Conservation (phyloP, 2,113 vertebrate genomes). For the Acrocephalus arundinaceus region DNA sequence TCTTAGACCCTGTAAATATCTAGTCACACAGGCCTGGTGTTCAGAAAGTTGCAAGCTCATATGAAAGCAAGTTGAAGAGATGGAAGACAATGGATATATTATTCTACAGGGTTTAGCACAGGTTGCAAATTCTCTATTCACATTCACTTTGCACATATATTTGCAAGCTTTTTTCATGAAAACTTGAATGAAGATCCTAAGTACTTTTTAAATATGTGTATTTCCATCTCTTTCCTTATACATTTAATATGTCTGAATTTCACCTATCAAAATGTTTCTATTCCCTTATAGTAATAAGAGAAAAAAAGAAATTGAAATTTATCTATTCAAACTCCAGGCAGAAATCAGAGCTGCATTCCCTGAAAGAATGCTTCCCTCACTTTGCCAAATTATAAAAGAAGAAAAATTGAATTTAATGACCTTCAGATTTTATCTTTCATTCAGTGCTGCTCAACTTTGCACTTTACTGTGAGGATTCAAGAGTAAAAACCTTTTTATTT, state of each 20-base stretch:
- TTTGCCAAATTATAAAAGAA: not conserved
- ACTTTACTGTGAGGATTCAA: not conserved
- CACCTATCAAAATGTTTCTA: not conserved
- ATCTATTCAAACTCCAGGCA: not conserved
- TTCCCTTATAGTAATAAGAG: not conserved
- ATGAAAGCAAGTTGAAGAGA: not conserved
- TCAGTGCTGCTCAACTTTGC: not conserved
- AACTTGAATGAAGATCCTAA: not conserved
- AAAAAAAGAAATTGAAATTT: not conserved
- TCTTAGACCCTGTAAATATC: not conserved
- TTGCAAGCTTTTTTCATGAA: not conserved
- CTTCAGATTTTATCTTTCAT: not conserved
- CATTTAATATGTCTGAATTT: not conserved
- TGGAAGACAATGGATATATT: not conserved
- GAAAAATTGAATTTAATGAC: not conserved
- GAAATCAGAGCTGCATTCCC: not conserved
- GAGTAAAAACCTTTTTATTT: not conserved
- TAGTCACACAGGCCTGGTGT: not conserved
- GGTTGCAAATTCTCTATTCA: not conserved
- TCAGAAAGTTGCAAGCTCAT: not conserved
- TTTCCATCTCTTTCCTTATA: not conserved
- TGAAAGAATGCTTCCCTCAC: not conserved
- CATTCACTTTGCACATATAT: not conserved
- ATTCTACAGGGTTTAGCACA: not conserved
- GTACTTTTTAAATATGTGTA: not conserved